Evolutionary conservation across 2,888 invertebrate species (phyloP).

Genomic region (Neria commutata): DNA sequence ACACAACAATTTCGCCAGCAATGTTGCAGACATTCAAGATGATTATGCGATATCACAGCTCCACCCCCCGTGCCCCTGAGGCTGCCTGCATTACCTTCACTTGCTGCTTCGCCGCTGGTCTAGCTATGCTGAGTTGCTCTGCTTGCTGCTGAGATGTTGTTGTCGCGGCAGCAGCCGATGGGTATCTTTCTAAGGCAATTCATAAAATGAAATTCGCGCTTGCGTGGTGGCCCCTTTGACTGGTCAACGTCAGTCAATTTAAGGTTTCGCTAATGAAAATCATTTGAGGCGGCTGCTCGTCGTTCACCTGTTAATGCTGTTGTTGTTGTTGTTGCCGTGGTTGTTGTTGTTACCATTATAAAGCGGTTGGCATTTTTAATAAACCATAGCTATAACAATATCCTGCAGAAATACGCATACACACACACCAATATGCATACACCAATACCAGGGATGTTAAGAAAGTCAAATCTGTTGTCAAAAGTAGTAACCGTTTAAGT

Average conservation of each 20-base stretch:
- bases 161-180: no score
- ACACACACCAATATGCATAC: background rate
- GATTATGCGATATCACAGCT: conserved; percentile 36
- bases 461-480: no score
- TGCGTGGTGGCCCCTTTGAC: conserved; percentile 40
- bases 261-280: conserved; percentile 50
- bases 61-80: conserved; percentile 27
- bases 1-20: no score
- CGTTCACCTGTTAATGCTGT: background rate
- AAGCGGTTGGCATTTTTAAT: no score
- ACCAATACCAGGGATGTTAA: no score
- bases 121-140: background rate
- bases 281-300: background rate
- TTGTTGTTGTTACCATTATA: no score
- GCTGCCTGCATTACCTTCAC: conserved; percentile 3
- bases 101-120: background rate
- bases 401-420: background rate
- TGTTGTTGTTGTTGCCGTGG: background rate
- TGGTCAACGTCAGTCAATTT: conserved; percentile 48
- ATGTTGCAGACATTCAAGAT: no score
- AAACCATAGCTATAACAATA: background rate
- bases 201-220: conserved; percentile 19
- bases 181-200: conserved; percentile 28
- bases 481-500: no score
- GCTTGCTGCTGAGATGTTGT: background rate